These are phyloP conservation scores for Alethe castanea DNA, from an alignment of 2,113 vertebrate species.

Conservation along the genomic window DNA sequence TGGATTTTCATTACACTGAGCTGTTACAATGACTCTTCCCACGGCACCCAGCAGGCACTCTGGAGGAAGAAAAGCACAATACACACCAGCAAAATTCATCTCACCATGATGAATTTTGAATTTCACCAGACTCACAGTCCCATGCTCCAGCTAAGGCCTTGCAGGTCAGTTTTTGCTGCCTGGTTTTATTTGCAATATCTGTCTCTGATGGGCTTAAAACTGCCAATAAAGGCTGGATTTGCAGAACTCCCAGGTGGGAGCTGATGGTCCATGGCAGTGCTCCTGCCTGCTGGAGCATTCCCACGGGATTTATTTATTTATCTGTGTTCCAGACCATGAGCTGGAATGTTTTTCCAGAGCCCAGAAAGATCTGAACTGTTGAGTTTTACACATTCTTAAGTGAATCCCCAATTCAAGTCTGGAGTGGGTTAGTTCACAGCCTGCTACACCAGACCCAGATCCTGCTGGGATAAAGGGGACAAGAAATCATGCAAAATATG, in stretches of 20 bases:
- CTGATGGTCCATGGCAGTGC: rapidly evolving
- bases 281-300: not conserved
- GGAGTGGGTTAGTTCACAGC: not conserved
- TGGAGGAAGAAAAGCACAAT: not conserved
- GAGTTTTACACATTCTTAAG: not conserved
- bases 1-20: not conserved
- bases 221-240: not conserved
- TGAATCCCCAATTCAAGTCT: not conserved
- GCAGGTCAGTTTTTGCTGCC: not conserved
- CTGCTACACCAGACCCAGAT: not conserved
- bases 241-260: not conserved
- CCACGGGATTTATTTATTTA: not conserved
- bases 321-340: not conserved
- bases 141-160: rapidly evolving
- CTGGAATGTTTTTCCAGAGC: not conserved
- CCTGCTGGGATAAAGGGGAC: not conserved
- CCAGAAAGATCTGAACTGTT: not conserved
- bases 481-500: not conserved
- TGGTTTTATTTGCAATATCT: not conserved
- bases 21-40: not conserved
- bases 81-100: not conserved
- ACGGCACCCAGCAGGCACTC: not conserved
- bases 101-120: not conserved
- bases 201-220: not conserved
- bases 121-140: too few relatives aligned